A percentile compares a stretch with the other conserved stretches of the same genome.
phyloP scores from a whole-genome alignment of 1,140 invertebrate species.

The Caenorhabditis inopinata region DNA sequence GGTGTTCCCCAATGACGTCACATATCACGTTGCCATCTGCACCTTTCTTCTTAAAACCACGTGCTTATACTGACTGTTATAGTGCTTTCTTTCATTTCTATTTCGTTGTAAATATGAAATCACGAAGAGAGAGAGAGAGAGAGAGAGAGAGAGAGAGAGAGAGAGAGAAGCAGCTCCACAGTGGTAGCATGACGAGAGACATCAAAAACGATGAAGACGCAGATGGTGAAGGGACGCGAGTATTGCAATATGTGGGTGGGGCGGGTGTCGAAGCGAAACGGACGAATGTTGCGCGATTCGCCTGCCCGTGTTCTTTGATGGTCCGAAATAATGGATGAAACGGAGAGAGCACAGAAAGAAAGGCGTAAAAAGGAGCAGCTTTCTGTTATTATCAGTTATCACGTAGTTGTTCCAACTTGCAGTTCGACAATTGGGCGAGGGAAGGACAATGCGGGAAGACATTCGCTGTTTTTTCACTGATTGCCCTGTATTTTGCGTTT shows the following conservation, averaged over 20 bases:
- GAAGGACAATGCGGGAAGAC: too few relatives aligned
- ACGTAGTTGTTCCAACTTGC: neutral
- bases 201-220: neutral
- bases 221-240: neutral
- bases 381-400: conserved; percentile 6
- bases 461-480: too few relatives aligned
- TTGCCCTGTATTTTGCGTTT: neutral
- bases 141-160: neutral
- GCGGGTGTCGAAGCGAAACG: neutral
- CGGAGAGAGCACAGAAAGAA: neutral
- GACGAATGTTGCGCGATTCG: conserved; percentile 13
- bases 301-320: conserved; percentile 1
- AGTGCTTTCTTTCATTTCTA: conserved; percentile 15
- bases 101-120: conserved; percentile 7
- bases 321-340: neutral
- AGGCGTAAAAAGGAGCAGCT: neutral
- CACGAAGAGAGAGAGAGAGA: conserved; percentile 11
- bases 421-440: too few relatives aligned
- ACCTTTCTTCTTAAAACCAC: neutral
- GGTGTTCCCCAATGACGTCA: neutral
- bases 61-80: neutral
- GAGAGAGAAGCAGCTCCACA: neutral
- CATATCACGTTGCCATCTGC: conserved; percentile 6
- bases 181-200: neutral
- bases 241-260: neutral